Base-by-base conservation (phyloP, 2,113 vertebrate genomes). In the Ceuthmochares aereus region DNA sequence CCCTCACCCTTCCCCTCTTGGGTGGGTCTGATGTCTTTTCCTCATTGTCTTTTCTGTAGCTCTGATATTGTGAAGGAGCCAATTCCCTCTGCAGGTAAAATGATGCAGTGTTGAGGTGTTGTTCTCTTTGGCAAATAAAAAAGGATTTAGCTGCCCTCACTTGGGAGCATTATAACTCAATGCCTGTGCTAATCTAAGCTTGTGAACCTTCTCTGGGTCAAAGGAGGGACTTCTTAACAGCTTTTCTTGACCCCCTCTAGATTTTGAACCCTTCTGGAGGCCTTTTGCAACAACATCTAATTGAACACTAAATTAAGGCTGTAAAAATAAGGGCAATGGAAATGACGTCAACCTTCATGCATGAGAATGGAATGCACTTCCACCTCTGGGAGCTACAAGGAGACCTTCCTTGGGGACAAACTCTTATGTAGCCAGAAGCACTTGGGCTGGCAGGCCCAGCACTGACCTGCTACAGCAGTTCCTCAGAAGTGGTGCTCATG, bases 341-440 rank as follows among this genome's bases (percentile, higher is more conserved):
- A 75, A 52, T 25, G 12, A 62, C 43, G 47, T 37, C 45, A 87
- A 55, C 45, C 32, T 59, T 77, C 27, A 29, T 1, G 4, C 3
- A 4, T 58, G 54, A 79, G 60, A 14, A 55, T 3, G 9, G 54
- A 92, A 7, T 14, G 25, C 5, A 8, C 3, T 18, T 62, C 34
- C 55, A 74, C 25, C 25, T 60, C 34, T 47, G 64, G 34, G 16
- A 89, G 26, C 19, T 34, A 37, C 1, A 6, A 14, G 37, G 22
- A 87, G 8, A 67, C 1, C 5, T 59, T 59, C 34, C 4, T 3
- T 45, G 54, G 47, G 47, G 26, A 59, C 34, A 90, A 67, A 15
- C 8, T 25, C 10, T 26, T 3, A 5, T 0, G 0, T 4, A 37
- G 13, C 13, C 7, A 9, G 37, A 15, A 58, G 37, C 2, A 3